These are phyloP conservation scores for Drosophila subpulchrella DNA, from an alignment of 1,140 invertebrate genomes.

Conservation along the genomic window DNA sequence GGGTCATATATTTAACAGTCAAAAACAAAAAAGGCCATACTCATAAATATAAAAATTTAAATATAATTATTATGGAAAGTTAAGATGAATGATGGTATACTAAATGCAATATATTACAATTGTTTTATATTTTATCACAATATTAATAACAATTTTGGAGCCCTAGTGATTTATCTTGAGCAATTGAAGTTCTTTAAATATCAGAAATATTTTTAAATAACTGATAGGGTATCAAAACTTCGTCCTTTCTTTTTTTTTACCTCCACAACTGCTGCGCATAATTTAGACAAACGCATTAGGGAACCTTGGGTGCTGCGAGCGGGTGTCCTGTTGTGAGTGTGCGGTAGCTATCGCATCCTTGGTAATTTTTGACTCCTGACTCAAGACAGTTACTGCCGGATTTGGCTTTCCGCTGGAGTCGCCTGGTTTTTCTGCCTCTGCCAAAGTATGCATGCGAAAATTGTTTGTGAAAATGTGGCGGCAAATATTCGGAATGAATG, in stretches of 20 bases:
- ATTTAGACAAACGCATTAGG: constrained; percentile 74
- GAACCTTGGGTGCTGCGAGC: constrained; percentile 48
- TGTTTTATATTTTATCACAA: too few species aligned
- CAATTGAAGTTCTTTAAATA: not conserved
- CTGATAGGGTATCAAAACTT: constrained; percentile 1
- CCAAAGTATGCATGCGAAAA: constrained; percentile 71
- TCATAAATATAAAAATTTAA: too few species aligned
- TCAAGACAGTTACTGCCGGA: constrained; percentile 53
- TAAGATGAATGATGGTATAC: too few species aligned
- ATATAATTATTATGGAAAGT: too few species aligned
- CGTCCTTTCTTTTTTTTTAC: constrained; percentile 1
- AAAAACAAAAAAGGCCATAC: too few species aligned
- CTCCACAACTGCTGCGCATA: constrained; percentile 59
- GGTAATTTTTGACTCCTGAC: constrained; percentile 44
- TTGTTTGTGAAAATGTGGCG: constrained; percentile 74
- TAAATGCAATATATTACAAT: too few species aligned
- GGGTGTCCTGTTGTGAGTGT: constrained; percentile 45
- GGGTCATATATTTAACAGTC: too few species aligned
- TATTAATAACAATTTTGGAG: too few species aligned
- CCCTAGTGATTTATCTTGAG: not conserved
- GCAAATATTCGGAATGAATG: constrained; percentile 78
- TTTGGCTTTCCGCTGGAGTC: constrained; percentile 19
- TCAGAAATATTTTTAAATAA: not conserved
- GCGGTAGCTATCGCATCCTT: constrained; percentile 25
- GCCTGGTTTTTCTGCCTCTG: constrained; percentile 34